These are phyloP conservation scores for Florisuga fusca DNA, from an alignment of 2,797 vertebrate genomes.

Conservation along the genomic window DNA sequence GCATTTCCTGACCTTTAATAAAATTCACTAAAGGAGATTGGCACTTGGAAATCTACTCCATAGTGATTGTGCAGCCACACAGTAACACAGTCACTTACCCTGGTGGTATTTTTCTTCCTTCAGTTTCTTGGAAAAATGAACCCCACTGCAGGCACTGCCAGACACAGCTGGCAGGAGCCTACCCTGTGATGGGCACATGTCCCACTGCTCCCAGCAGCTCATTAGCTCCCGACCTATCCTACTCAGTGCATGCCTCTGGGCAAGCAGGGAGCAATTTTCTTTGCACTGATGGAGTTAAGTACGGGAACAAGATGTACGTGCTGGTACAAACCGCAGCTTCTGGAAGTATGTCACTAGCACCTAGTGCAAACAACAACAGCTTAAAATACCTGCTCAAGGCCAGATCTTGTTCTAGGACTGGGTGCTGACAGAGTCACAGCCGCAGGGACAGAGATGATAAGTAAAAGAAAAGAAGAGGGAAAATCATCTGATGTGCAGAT, in stretches of 20 bases:
- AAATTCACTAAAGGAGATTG: neutral
- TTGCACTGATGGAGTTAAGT: neutral
- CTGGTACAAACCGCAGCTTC: neutral
- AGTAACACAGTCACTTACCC: neutral
- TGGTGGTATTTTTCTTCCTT: neutral
- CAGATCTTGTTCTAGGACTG: neutral
- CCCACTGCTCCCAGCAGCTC: neutral
- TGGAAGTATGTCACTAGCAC: neutral
- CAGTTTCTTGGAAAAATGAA: neutral
- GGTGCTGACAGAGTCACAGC: neutral
- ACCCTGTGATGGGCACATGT: neutral
- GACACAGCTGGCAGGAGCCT: neutral
- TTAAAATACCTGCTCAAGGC: neutral
- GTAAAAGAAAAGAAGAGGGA: neutral
- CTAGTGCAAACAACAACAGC: neutral
- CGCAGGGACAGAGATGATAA: neutral
- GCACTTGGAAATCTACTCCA: neutral
- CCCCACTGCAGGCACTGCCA: neutral
- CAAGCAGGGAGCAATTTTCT: neutral
- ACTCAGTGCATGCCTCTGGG: accelerated
- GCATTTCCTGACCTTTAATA: neutral
- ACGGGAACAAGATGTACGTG: neutral
- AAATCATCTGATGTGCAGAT: neutral
- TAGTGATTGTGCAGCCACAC: neutral
- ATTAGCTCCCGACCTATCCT: neutral